These are phyloP conservation scores for Drosophila murphyi DNA, from an alignment of 1,140 invertebrate genomes.

Conservation along the genomic window DNA sequence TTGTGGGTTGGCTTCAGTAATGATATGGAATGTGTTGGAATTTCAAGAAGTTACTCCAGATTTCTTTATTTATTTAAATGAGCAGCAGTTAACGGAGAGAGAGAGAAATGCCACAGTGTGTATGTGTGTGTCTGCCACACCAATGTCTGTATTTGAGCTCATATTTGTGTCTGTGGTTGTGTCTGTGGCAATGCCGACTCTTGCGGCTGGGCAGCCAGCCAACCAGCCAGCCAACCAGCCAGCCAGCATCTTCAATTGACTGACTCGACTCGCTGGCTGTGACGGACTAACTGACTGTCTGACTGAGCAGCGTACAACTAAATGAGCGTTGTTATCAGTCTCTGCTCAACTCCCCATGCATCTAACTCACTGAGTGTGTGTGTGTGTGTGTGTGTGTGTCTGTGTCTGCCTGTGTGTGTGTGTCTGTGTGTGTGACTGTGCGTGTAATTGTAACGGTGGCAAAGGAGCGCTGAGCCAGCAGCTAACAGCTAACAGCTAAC, in stretches of 20 bases:
- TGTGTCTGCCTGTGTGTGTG: constrained; percentile 58
- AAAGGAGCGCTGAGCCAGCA: constrained; percentile 60
- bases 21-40: constrained; percentile 84
- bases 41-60: constrained; percentile 83
- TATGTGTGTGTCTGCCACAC: constrained; percentile 7
- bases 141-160: constrained; percentile 34
- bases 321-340: constrained; percentile 78
- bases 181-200: constrained; percentile 14
- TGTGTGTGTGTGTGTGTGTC: constrained; percentile 61
- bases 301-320: constrained; percentile 63
- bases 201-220: constrained; percentile 56
- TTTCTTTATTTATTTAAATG: constrained; percentile 84
- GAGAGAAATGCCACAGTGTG: constrained; percentile 50
- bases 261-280: constrained; percentile 48
- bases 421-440: constrained; percentile 71
- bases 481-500: not conserved
- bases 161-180: constrained; percentile 32
- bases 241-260: constrained; percentile 75
- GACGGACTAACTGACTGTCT: constrained; percentile 44
- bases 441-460: constrained; percentile 71
- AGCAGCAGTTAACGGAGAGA: constrained; percentile 59
- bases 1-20: constrained; percentile 80
- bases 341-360: constrained; percentile 46
- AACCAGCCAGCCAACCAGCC: not conserved
- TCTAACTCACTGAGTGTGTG: constrained; percentile 26